Evolutionary conservation across 2,797 vertebrate species (phyloP).

Genomic region (Pantherophis alleghaniensis): DNA sequence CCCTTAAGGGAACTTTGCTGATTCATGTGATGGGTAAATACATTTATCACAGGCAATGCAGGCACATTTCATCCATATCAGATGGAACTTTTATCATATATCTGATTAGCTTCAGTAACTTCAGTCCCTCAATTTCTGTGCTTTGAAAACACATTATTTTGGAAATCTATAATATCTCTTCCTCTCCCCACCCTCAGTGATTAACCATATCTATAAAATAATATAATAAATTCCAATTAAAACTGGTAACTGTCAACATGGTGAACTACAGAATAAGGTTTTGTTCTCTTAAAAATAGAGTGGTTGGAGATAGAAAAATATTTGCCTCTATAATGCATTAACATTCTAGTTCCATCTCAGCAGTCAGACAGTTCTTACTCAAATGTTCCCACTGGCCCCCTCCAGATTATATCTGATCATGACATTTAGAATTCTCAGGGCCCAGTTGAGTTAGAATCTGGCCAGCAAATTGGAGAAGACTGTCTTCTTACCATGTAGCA

Average conservation of each 20-base stretch:
- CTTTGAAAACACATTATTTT: neutral
- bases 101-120: neutral
- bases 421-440: neutral
- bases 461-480: neutral
- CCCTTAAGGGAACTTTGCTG: neutral
- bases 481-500: neutral
- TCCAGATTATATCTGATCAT: neutral
- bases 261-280: neutral
- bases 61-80: neutral
- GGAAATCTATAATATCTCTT: neutral
- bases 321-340: neutral
- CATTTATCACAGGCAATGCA: neutral
- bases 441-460: neutral
- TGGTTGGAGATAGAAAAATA: neutral
- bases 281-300: neutral
- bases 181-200: neutral
- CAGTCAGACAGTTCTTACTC: neutral
- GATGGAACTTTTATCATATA: neutral
- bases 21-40: constrained; percentile 1
- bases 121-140: neutral
- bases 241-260: neutral
- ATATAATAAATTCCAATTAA: neutral
- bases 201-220: neutral
- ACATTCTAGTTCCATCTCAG: neutral
- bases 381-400: neutral